phyloP scores from a whole-genome alignment of 1,140 invertebrate genomes.

The Agrypnia vestita region DNA sequence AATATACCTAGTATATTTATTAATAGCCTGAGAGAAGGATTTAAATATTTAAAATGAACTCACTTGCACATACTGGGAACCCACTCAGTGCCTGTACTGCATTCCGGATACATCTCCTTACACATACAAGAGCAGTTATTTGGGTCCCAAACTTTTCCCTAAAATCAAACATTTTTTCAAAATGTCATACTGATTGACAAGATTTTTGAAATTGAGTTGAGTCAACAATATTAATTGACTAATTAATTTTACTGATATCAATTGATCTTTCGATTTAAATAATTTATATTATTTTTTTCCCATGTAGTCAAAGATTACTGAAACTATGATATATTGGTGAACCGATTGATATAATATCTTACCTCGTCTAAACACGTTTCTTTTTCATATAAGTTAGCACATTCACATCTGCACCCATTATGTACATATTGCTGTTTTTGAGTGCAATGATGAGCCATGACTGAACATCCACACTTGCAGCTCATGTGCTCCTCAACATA shows the following conservation, averaged over 20 bases:
- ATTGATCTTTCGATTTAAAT: not conserved
- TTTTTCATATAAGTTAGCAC: conserved; percentile 68
- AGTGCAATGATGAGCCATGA: conserved; percentile 67
- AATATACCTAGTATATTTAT: too few species aligned
- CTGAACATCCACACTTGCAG: conserved; percentile 54
- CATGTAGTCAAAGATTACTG: too few species aligned
- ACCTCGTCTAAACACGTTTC: conserved; percentile 65
- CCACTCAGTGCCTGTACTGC: conserved; percentile 58
- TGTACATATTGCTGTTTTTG: conserved; percentile 66
- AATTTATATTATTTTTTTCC: too few species aligned
- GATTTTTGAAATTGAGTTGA: too few species aligned
- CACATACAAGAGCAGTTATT: conserved; percentile 62
- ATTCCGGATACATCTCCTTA: conserved; percentile 56
- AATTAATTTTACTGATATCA: not conserved
- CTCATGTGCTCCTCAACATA: conserved; percentile 43
- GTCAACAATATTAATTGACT: too few species aligned
- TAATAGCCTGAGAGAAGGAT: too few species aligned
- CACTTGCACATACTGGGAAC: conserved; percentile 55
- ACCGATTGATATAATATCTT: not conserved
- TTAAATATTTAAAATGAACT: conserved; percentile 21
- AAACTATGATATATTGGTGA: too few species aligned
- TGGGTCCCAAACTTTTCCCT: conserved; percentile 53
- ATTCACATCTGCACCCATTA: conserved; percentile 70
- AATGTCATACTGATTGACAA: not conserved
- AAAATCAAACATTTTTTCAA: conserved; percentile 42